These are phyloP conservation scores for Anthopleura sola DNA, from an alignment of 64 coral and sea anemone species.

Conservation along the genomic window DNA sequence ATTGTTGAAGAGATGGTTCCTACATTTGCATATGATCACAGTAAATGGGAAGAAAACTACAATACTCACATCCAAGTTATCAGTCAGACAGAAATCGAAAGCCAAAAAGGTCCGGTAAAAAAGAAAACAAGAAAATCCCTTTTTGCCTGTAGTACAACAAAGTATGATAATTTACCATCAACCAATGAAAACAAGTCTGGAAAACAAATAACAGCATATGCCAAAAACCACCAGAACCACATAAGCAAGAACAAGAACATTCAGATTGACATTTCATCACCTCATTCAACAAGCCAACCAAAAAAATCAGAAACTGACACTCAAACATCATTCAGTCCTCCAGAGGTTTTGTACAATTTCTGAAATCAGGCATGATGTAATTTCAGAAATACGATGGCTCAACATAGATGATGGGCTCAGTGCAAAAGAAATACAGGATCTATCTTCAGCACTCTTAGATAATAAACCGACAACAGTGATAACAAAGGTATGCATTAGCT, in stretches of 20 bases:
- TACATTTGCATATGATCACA: background rate
- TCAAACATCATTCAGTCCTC: background rate
- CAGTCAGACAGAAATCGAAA: background rate
- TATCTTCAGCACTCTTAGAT: background rate
- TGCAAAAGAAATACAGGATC: background rate
- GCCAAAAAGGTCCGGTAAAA: background rate
- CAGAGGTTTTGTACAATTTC: background rate
- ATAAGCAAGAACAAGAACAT: background rate
- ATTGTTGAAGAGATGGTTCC: background rate
- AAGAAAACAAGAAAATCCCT: constrained; percentile 7
- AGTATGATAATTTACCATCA: background rate
- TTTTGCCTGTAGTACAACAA: background rate
- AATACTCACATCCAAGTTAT: background rate
- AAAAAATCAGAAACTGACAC: background rate
- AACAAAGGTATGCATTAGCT: background rate
- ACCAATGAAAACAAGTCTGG: background rate
- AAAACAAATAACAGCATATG: background rate
- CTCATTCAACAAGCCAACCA: too few relatives aligned
- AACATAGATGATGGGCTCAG: background rate
- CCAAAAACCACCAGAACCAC: background rate
- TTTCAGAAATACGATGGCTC: background rate
- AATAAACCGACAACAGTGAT: background rate
- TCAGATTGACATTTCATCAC: background rate
- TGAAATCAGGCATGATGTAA: background rate
- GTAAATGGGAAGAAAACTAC: constrained; percentile 1